These are phyloP conservation scores for Megathymus violae DNA, from an alignment of 1,140 invertebrate species.

Conservation along the genomic window DNA sequence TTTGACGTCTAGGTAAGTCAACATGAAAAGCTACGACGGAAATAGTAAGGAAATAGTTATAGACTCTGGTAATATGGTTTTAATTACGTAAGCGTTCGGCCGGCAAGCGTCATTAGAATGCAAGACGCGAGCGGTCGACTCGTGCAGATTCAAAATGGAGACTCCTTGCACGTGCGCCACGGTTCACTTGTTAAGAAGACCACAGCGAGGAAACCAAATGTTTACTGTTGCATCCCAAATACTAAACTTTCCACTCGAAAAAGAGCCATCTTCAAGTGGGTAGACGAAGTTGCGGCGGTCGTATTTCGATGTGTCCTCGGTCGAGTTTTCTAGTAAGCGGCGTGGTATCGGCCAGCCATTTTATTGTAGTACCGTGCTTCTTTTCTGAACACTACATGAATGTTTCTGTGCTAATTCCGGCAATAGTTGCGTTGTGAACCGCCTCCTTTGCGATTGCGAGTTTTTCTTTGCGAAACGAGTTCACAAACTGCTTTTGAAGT, in stretches of 20 bases:
- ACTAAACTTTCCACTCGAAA: constrained; percentile 67
- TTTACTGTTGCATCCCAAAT: constrained; percentile 67
- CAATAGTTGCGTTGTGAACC: constrained; percentile 46
- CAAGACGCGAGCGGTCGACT: constrained; percentile 48
- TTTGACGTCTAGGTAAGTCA: constrained; percentile 36
- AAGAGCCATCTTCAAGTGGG: constrained; percentile 67
- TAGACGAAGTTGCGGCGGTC: constrained; percentile 47
- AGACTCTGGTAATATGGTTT: constrained; percentile 64
- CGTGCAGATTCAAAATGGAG: constrained; percentile 58
- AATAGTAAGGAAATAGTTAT: constrained; percentile 44
- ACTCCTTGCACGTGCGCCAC: constrained; percentile 55
- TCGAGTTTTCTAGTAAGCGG: constrained; percentile 64
- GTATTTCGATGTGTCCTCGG: constrained; percentile 63
- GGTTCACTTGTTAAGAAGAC: constrained; percentile 66
- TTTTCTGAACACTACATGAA: constrained; percentile 67
- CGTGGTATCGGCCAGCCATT: constrained; percentile 38
- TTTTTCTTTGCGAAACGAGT: not conserved
- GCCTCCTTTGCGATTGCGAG: constrained; percentile 14
- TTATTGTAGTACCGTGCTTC: constrained; percentile 62
- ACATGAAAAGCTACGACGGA: constrained; percentile 42
- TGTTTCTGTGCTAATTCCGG: constrained; percentile 65
- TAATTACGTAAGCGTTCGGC: constrained; percentile 56
- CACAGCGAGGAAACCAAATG: constrained; percentile 69
- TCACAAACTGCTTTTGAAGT: not conserved
- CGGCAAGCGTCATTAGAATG: constrained; percentile 54